Evolutionary conservation across 1,140 invertebrate genomes (phyloP), one percentile per base, ranked within the genome.

Genomic region (Sitophilus oryzae): DNA sequence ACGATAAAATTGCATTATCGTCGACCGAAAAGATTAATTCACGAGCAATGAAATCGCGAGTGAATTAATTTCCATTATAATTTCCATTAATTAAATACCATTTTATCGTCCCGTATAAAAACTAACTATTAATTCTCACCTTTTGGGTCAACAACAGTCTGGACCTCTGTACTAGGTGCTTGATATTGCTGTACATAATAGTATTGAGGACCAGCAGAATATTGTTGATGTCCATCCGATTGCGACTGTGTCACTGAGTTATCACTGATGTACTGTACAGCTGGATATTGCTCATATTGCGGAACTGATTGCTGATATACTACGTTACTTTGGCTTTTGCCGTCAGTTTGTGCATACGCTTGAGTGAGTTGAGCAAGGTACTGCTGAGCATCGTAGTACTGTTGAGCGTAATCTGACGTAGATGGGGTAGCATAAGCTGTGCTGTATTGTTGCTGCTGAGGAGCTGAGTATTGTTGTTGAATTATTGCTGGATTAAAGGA

Each of bases 61-160:
- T n/a, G n/a, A n/a, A n/a, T n/a, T n/a, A n/a, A n/a, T n/a, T n/a
- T n/a, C n/a, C n/a, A n/a, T n/a, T n/a, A n/a, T n/a, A n/a, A n/a
- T n/a, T n/a, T n/a, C n/a, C n/a, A n/a, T n/a, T n/a, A n/a, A n/a
- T n/a, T n/a, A n/a, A n/a, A n/a, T n/a, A n/a, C n/a, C n/a, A n/a
- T n/a, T n/a, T n/a, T n/a, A n/a, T n/a, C n/a, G n/a, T n/a, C n/a
- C n/a, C n/a, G n/a, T n/a, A n/a, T n/a, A n/a, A 53, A 36, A 16
- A 35, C 20, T 36, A 45, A 35, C 20, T 1, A 16, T 22, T 22
- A 54, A 38, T 48, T 35, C 20, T 56, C 18, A 60, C 61, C 60
- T 59, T 68, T 68, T 34, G 66, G 59, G 50, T 65, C 65, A 22
- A 65, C 54, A 2, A 68, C 59, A 23, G 51, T 59, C 46, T 68